These are phyloP conservation scores for Dromiciops gliroides DNA, from an alignment of 2,113 vertebrate species.

Conservation along the genomic window DNA sequence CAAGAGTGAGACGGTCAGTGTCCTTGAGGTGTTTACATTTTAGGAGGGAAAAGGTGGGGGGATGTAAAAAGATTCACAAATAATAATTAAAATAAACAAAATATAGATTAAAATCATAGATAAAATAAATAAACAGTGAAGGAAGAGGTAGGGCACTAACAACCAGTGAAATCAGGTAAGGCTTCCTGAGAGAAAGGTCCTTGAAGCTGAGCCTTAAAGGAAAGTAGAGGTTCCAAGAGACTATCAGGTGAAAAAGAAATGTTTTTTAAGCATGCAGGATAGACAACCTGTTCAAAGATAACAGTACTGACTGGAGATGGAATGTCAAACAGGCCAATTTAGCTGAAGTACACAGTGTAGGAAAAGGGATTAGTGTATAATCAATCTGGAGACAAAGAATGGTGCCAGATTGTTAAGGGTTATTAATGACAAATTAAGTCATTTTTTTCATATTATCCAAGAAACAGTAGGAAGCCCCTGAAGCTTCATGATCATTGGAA, in stretches of 20 bases:
- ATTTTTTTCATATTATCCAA: background rate
- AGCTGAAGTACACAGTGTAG: background rate
- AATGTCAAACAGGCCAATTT: background rate
- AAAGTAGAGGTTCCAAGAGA: background rate
- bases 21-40: background rate
- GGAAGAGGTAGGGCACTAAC: background rate
- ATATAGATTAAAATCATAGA: background rate
- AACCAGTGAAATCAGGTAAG: background rate
- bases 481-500: background rate
- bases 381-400: background rate
- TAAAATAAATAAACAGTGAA: background rate
- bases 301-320: background rate
- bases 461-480: background rate
- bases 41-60: background rate
- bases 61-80: too few relatives aligned
- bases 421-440: background rate
- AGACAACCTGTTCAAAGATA: background rate
- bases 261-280: background rate
- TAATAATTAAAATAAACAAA: background rate
- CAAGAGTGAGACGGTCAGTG: background rate
- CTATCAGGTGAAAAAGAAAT: background rate
- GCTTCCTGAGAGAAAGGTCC: too few relatives aligned
- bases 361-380: background rate
- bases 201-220: too few relatives aligned
- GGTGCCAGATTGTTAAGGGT: background rate